Base-by-base conservation (phyloP, 2,888 invertebrate species). In the Torymus auratus region DNA sequence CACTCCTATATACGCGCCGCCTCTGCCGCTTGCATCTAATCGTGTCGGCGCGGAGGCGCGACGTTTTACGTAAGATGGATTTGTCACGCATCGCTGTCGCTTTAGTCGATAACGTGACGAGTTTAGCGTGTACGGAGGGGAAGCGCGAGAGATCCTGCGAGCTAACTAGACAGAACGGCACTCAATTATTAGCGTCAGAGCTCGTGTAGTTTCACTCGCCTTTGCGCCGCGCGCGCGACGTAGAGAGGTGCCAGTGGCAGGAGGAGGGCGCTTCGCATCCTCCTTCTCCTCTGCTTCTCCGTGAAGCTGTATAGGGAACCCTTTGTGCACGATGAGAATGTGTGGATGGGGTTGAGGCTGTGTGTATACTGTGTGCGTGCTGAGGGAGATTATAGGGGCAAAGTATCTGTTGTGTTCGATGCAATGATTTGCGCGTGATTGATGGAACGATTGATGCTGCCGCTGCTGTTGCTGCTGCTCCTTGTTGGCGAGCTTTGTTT, bases 141-240 rank as follows among this genome's bases (percentile, higher is more conserved):
- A 13, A 23, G 17, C 17, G 72, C 61, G 65, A 4, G 15, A 72
- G 28, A 15, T 41, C 41, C 7, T 41, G 41, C 84, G 85, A 87
- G 88, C 86, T 90, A 90, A 91, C 89, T 89, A 91, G 89, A 91
- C 89, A 89, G 86, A 90, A 86, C 90, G 88, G 89, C 89, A 89
- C 90, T 90, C 90, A 91, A 91, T 91, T 91, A 91, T 89, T 90
- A 89, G 87, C 89, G 90, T 90, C 91, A 90, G 88, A 89, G 85
- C 89, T 90, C 87, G 89, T 90, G 88, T 89, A 89, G 89, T 87
- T 90, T 88, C 88, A 88, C 88, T 88, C 88, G 85, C 85, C 86
- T 86, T 80, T 75, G 68, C 77, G 69, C 78, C 78, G 50, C 52
- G 50, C 64, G 13, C 17, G 12, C 70, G 52, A 13, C 52, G 28